phyloP scores from a whole-genome alignment of 2,113 vertebrate genomes.

The Falco punctatus region DNA sequence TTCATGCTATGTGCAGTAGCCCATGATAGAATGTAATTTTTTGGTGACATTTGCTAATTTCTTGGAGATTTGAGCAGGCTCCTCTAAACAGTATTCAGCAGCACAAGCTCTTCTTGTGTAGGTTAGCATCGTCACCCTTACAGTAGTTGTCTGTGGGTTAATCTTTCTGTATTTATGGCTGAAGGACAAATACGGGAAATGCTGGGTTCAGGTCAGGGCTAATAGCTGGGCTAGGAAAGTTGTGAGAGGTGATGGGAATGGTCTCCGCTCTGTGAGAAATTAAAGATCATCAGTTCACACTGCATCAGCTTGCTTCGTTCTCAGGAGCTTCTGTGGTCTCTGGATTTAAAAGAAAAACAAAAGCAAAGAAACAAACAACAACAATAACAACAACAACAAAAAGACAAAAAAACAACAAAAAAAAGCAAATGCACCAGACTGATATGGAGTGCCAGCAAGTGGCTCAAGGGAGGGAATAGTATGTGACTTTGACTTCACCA shows the following conservation, averaged over 20 bases:
- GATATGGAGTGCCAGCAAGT: not conserved
- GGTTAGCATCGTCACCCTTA: not conserved
- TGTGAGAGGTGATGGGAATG: not conserved
- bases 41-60: not conserved
- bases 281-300: not conserved
- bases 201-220: not conserved
- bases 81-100: not conserved
- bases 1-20: not conserved
- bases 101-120: not conserved
- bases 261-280: not conserved
- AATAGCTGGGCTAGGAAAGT: not conserved
- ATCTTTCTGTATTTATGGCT: not conserved
- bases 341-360: not conserved
- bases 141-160: not conserved
- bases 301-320: not conserved
- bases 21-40: not conserved
- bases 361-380: not conserved
- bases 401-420: not conserved
- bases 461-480: not conserved
- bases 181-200: not conserved
- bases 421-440: not conserved
- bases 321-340: not conserved
- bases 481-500: slow-evolving; percentile 2
- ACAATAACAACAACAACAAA: not conserved
- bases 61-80: not conserved